Evolutionary conservation across 2,113 vertebrate species (phyloP).

Genomic region (Conger conger): DNA sequence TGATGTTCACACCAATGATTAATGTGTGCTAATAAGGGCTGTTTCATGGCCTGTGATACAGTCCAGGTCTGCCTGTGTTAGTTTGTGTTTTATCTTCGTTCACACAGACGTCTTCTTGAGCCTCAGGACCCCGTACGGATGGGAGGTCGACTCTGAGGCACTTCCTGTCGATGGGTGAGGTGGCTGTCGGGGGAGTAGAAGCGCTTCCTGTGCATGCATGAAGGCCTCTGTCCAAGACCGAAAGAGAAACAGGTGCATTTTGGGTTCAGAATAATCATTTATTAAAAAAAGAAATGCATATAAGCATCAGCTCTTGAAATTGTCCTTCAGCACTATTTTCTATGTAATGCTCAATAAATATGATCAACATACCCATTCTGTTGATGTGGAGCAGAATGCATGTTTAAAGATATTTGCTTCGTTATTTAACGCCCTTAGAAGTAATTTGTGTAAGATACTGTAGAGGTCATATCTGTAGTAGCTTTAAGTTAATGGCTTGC

Average conservation of each 20-base stretch:
- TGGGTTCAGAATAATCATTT: neutral
- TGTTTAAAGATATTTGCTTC: too few species aligned
- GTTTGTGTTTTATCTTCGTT: neutral
- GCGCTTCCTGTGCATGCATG: conserved; percentile 31
- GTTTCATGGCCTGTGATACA: neutral
- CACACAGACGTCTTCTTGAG: too few species aligned
- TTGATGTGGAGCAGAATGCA: too few species aligned
- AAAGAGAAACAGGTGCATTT: conserved; percentile 32
- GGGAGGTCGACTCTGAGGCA: conserved; percentile 2
- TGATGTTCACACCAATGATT: too few species aligned
- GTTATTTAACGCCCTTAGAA: too few species aligned
- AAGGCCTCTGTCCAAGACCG: conserved; percentile 13
- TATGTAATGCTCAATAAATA: too few species aligned
- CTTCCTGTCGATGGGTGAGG: conserved; percentile 10
- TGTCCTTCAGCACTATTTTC: too few species aligned
- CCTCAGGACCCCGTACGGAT: neutral
- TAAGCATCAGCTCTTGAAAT: neutral
- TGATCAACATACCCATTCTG: too few species aligned
- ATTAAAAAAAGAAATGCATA: neutral
- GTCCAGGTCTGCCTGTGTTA: neutral
- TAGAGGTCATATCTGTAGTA: neutral
- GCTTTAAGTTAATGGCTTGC: too few species aligned
- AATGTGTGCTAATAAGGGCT: neutral
- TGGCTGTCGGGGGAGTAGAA: conserved; percentile 18
- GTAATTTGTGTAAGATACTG: too few species aligned